Percentiles rank a stretch among this genome's conserved stretches.
Evolutionary conservation across 1,140 invertebrate species (phyloP).

Genomic region (Temnothorax longispinosus): DNA sequence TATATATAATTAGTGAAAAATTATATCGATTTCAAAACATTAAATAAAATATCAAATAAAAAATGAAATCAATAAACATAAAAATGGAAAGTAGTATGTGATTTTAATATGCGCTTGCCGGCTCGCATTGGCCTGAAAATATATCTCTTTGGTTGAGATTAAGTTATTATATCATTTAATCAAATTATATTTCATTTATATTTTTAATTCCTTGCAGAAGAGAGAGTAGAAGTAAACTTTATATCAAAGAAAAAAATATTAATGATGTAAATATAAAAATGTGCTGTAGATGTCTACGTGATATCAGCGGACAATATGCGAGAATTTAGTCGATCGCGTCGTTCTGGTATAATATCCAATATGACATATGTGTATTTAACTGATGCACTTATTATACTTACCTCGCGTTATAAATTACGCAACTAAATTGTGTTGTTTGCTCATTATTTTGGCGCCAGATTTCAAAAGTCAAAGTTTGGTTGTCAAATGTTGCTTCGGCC

Average conservation of each 20-base stretch:
- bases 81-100: background rate
- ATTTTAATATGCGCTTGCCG: background rate
- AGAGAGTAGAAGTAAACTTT: background rate
- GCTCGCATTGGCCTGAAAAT: background rate
- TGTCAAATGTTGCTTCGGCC: constrained; percentile 57
- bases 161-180: background rate
- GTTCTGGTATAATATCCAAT: background rate
- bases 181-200: background rate
- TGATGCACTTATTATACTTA: constrained; percentile 39
- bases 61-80: background rate
- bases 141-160: background rate
- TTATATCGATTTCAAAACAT: background rate
- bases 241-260: background rate
- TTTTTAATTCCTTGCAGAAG: background rate
- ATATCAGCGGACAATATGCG: background rate
- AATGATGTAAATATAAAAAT: background rate
- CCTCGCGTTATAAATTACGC: constrained; percentile 11
- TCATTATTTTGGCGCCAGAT: constrained; percentile 51
- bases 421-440: background rate
- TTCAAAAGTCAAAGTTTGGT: constrained; percentile 67
- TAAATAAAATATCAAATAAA: background rate
- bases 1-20: background rate
- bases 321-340: constrained; percentile 20
- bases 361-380: background rate
- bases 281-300: background rate